Percentiles rank a stretch among this genome's conserved stretches.
Conservation (phyloP, 1,140 invertebrate species). For the Caenorhabditis tropicalis region DNA sequence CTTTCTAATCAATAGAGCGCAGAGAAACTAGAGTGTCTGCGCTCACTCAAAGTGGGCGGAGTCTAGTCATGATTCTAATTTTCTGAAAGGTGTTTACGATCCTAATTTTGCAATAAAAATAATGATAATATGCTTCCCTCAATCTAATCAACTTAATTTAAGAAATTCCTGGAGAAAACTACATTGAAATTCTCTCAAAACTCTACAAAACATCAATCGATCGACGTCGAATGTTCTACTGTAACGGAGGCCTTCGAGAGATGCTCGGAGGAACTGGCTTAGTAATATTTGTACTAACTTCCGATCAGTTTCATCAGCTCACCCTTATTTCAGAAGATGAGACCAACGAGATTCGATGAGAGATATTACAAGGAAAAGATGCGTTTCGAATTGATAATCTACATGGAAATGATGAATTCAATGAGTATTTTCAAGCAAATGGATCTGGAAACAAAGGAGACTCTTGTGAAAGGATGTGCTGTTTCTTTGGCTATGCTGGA, state of each 20-base stretch:
- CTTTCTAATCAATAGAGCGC: no score
- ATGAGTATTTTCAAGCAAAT: background rate
- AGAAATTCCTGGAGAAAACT: conserved; percentile 8
- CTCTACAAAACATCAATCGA: background rate
- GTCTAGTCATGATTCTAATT: background rate
- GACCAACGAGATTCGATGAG: conserved; percentile 14
- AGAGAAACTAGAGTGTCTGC: no score
- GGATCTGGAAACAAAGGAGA: conserved; percentile 5
- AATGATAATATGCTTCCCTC: background rate
- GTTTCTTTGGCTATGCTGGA: conserved; percentile 18
- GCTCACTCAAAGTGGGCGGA: no score
- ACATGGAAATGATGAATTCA: conserved; percentile 26
- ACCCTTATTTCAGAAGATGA: conserved; percentile 12
- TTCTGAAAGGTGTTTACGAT: background rate
- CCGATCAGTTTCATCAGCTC: background rate
- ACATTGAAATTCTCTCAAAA: background rate
- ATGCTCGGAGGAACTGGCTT: conserved; percentile 24
- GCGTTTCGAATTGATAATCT: conserved; percentile 10
- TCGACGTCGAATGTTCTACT: conserved; percentile 31
- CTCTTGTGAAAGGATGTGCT: background rate
- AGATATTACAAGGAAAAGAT: conserved; percentile 35
- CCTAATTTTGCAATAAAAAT: background rate
- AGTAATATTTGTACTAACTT: conserved; percentile 34
- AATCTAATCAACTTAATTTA: background rate
- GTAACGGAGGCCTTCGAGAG: conserved; percentile 15